These are phyloP conservation scores for Papilio machaon DNA, from an alignment of 1,140 invertebrate genomes.

Conservation along the genomic window DNA sequence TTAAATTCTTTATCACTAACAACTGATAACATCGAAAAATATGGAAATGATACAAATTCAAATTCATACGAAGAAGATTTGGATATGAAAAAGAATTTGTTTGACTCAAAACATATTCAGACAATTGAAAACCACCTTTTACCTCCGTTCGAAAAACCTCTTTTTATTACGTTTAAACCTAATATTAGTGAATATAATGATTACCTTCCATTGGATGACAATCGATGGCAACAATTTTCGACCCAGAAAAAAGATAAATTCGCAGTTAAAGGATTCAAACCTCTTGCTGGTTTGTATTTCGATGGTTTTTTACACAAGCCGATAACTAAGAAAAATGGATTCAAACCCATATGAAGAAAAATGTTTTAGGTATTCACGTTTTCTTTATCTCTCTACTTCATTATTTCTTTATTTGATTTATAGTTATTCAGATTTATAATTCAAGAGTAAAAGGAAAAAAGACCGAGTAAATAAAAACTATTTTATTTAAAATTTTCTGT, in stretches of 20 bases:
- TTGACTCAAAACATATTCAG: neutral
- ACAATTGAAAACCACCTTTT: neutral
- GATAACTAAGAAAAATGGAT: slow-evolving; percentile 52
- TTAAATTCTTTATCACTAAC: neutral
- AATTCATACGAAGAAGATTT: neutral
- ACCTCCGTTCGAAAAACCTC: neutral
- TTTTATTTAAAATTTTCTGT: neutral
- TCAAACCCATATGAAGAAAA: slow-evolving; percentile 49
- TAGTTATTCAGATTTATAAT: too few species aligned
- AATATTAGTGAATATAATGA: neutral
- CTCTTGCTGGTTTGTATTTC: slow-evolving; percentile 74
- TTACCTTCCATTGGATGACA: slow-evolving; percentile 51
- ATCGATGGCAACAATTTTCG: slow-evolving; percentile 62
- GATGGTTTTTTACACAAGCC: slow-evolving; percentile 71
- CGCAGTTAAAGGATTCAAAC: slow-evolving; percentile 62
- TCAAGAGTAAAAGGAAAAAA: neutral
- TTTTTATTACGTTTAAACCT: neutral
- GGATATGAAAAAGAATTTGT: neutral
- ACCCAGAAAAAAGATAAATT: slow-evolving; percentile 51
- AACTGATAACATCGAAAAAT: neutral
- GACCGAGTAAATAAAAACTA: neutral
- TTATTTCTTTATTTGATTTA: too few species aligned
- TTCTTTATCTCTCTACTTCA: slow-evolving; percentile 51
- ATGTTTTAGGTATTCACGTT: slow-evolving; percentile 47
- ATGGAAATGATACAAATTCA: neutral